A percentile compares a stretch with the other conserved stretches of the same genome.
phyloP scores from a whole-genome alignment of 2,797 vertebrate genomes.

The Acanthurus tractus region DNA sequence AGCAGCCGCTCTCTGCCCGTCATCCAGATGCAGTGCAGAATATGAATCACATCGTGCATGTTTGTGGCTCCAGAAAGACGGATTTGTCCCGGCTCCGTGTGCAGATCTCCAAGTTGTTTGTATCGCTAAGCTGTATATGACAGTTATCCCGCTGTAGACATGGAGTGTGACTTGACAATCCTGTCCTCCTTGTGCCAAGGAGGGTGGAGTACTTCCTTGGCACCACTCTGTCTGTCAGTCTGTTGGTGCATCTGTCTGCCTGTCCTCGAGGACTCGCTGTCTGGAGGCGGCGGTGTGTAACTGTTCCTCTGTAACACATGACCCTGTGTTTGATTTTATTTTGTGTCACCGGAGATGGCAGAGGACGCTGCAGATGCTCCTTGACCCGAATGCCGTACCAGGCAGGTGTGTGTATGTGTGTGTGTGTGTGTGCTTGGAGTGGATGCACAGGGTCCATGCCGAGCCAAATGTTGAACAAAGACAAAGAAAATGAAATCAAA shows the following conservation, averaged over 20 bases:
- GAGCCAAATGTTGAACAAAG: background rate
- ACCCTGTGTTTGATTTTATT: slow-evolving; percentile 53
- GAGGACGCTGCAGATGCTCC: slow-evolving; percentile 21
- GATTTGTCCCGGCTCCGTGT: slow-evolving; percentile 44
- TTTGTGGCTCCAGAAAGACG: slow-evolving; percentile 14
- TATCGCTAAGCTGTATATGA: slow-evolving; percentile 18
- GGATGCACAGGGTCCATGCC: background rate
- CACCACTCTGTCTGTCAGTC: slow-evolving; percentile 64
- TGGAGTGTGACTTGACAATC: slow-evolving; percentile 46
- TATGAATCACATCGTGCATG: slow-evolving; percentile 3
- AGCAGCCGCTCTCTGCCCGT: slow-evolving; percentile 6
- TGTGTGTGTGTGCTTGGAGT: background rate
- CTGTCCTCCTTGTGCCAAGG: slow-evolving; percentile 48
- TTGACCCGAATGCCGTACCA: slow-evolving; percentile 26
- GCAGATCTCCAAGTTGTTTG: slow-evolving; percentile 43
- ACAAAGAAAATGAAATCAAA: background rate
- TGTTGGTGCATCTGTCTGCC: slow-evolving; percentile 61
- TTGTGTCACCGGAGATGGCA: slow-evolving; percentile 41
- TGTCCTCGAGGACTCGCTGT: slow-evolving; percentile 48
- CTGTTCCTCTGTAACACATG: slow-evolving; percentile 31
- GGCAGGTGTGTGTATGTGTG: background rate
- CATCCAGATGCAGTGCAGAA: background rate
- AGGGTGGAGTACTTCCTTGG: slow-evolving; percentile 54
- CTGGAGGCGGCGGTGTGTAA: slow-evolving; percentile 42
- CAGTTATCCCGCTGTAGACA: slow-evolving; percentile 34